Conservation (phyloP, 2,888 invertebrate species). For the Melieria omissa region DNA sequence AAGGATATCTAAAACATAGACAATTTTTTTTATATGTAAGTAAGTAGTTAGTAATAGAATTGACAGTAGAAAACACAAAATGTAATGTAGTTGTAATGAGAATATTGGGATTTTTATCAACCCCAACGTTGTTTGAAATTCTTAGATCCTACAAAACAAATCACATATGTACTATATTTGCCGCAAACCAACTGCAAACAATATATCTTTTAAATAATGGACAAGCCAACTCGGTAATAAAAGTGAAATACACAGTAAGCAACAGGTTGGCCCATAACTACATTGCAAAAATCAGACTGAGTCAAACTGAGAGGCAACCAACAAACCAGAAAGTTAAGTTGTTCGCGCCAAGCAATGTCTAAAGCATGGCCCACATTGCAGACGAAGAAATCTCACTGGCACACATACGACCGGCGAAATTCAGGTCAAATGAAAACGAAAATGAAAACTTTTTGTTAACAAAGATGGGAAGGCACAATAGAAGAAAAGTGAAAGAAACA, state of each 20-base stretch:
- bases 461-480: constrained; percentile 7
- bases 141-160: too few species aligned
- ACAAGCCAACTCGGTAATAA: constrained; percentile 45
- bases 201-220: constrained; percentile 21
- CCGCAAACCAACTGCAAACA: constrained; percentile 21
- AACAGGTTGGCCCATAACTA: not conserved
- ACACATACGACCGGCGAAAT: constrained; percentile 56
- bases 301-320: constrained; percentile 24
- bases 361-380: constrained; percentile 4
- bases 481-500: constrained; percentile 11
- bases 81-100: too few species aligned
- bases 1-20: too few species aligned
- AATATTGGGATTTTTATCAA: too few species aligned
- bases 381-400: constrained; percentile 47
- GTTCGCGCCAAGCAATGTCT: constrained; percentile 23
- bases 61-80: too few species aligned
- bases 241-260: constrained; percentile 48
- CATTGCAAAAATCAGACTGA: not conserved
- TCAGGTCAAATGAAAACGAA: constrained; percentile 65
- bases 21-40: too few species aligned
- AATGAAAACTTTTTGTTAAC: constrained; percentile 48
- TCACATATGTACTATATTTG: constrained; percentile 38
- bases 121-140: too few species aligned
- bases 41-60: too few species aligned
- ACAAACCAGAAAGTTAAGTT: constrained; percentile 13